Evolutionary conservation across 2,113 vertebrate genomes (phyloP), one percentile per base, ranked within the genome.

Genomic region (Silurus meridionalis): DNA sequence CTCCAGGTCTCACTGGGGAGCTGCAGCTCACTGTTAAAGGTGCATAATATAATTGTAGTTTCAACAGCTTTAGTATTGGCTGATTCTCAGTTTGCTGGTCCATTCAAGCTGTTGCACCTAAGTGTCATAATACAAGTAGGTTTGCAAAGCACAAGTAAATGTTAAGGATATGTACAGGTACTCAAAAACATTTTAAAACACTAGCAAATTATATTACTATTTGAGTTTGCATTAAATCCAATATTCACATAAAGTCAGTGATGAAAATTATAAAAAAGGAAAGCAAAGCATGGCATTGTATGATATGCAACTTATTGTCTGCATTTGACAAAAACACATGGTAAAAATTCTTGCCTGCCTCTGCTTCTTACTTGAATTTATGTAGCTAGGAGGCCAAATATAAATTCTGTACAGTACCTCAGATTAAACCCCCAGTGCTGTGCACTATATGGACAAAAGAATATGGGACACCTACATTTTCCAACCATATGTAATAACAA

Each of bases 1-100:
- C 0, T 86, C 88, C 7, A 11, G 19, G 91, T 63, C 88, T 94
- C 75, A 82, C 81, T 0, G 88, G 23, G 88, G 92, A 92, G 90
- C 90, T 97, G 85, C 92, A 91, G 86, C 95, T 98, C 80, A 95
- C 94, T 0, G 96, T 98, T 50, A 94, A 96, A 93, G 96, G 97
- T 97, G 95, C 5, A 37, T 74, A 17, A 17, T 0, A 10, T 4
- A 25, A 53, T n/a, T 53, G 14, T n/a, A 46, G 14, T 19, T 21
- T 72, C 48, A 72, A 72, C n/a, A n/a, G 72, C 72, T 53, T 53
- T 14, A 53, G 50, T 52, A 9, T 72, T 37, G 37, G 71, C 17
- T 74, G 46, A 21, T 74, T 75, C 48, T 52, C 71, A 52, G 71
- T 10, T 46, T 71, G 6, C 0, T 52, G 17, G 1, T 67, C n/a